Conservation (phyloP, 2,113 vertebrate genomes). For the Ibidorhyncha struthersii region DNA sequence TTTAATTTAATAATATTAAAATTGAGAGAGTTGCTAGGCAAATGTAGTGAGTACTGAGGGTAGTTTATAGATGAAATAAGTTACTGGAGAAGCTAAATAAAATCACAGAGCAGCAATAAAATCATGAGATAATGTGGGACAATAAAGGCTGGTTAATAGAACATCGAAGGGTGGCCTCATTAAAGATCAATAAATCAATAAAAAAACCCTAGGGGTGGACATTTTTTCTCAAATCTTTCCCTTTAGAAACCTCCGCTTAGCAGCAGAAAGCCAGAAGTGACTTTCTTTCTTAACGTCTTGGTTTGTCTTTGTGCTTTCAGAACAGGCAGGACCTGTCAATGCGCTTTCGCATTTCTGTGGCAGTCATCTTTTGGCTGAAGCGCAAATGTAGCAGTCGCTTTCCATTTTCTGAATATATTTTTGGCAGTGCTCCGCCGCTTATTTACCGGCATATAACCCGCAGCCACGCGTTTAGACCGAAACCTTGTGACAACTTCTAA, state of each 20-base stretch:
- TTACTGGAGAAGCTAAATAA: constrained; percentile 1
- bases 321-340: neutral
- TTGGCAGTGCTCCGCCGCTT: neutral
- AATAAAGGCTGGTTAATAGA: constrained; percentile 29
- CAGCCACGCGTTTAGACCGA: neutral
- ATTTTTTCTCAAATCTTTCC: neutral
- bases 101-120: constrained; percentile 4
- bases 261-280: neutral
- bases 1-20: constrained; percentile 8
- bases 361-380: neutral
- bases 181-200: constrained; percentile 19
- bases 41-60: neutral
- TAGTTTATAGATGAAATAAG: constrained; percentile 1
- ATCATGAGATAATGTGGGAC: neutral
- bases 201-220: neutral
- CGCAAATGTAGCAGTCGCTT: neutral
- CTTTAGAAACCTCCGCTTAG: neutral
- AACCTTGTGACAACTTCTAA: neutral
- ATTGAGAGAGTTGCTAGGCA: neutral
- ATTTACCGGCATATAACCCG: neutral
- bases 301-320: neutral
- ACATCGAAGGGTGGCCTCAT: neutral
- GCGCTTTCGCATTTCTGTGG: neutral
- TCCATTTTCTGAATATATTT: neutral
- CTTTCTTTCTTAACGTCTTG: neutral